These are phyloP conservation scores for Phymanthus crucifer DNA, from an alignment of 92 coral and sea anemone genomes.

Conservation along the genomic window DNA sequence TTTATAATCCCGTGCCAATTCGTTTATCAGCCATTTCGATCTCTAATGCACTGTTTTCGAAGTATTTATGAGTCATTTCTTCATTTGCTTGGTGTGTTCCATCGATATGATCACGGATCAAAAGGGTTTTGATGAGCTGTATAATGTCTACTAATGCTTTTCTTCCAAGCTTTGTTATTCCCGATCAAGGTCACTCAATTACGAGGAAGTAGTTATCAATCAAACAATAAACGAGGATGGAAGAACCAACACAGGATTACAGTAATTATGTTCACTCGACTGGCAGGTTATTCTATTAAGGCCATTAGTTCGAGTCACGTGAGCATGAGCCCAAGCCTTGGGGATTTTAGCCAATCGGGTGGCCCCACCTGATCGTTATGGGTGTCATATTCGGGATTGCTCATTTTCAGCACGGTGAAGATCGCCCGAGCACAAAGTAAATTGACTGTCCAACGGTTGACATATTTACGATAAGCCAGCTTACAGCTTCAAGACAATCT, in stretches of 20 bases:
- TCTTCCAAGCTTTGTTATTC: constrained; percentile 28
- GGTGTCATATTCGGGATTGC: constrained; percentile 22
- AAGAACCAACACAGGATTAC: constrained; percentile 25
- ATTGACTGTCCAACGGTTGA: constrained; percentile 10
- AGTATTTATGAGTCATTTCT: constrained; percentile 20
- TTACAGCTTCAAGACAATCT: constrained; percentile 21
- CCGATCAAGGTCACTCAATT: constrained; percentile 32
- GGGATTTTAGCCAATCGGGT: not conserved
- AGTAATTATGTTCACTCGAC: constrained; percentile 21
- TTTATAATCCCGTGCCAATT: constrained; percentile 20
- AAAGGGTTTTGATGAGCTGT: constrained; percentile 33
- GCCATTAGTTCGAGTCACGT: constrained; percentile 26
- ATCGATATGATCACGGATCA: constrained; percentile 24
- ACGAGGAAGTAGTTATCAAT: constrained; percentile 41
- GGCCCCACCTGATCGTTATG: constrained; percentile 3
- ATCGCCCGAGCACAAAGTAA: constrained; percentile 12
- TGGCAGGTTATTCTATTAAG: constrained; percentile 37
- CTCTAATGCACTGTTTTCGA: constrained; percentile 13
- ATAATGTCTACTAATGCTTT: constrained; percentile 27
- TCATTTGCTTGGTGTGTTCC: constrained; percentile 20
- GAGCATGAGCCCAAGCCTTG: constrained; percentile 5
- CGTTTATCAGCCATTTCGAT: constrained; percentile 15
- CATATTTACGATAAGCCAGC: constrained; percentile 19
- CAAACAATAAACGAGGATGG: constrained; percentile 21
- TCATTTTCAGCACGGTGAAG: constrained; percentile 4